Conservation (phyloP, 2,888 invertebrate genomes). For the Rhagophthalmus giganteus region DNA sequence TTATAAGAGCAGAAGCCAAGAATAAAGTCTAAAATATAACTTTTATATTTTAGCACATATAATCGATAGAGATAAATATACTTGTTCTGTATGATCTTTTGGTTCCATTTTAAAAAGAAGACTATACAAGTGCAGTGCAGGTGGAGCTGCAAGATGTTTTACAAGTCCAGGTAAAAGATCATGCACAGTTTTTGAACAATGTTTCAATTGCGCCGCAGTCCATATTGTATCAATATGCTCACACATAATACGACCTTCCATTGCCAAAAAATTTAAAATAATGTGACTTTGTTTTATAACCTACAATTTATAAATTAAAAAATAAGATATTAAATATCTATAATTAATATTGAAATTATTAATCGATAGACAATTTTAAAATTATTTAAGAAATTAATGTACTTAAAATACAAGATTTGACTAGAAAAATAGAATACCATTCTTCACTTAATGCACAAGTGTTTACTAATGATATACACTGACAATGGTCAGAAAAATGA, state of each 20-base stretch:
- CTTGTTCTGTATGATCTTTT: conserved; percentile 90
- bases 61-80: too few relatives aligned
- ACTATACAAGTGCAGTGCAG: conserved; percentile 85
- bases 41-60: too few relatives aligned
- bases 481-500: too few relatives aligned
- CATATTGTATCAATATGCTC: conserved; percentile 92
- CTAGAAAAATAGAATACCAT: too few relatives aligned
- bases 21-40: conserved; percentile 71
- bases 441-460: too few relatives aligned
- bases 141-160: conserved; percentile 84
- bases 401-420: too few relatives aligned
- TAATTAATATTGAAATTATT: too few relatives aligned
- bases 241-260: conserved; percentile 86
- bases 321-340: too few relatives aligned
- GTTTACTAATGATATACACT: too few relatives aligned
- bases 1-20: conserved; percentile 85
- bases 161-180: conserved; percentile 88
- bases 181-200: conserved; percentile 91
- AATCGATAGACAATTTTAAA: too few relatives aligned
- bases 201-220: conserved; percentile 93
- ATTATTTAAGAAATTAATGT: too few relatives aligned
- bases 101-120: conserved; percentile 86
- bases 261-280: conserved; percentile 88
- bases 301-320: conserved; percentile 57
- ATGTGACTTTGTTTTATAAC: conserved; percentile 94